Evolutionary conservation across 2,888 invertebrate genomes (phyloP).

Genomic region (Psylliodes chrysocephalus): DNA sequence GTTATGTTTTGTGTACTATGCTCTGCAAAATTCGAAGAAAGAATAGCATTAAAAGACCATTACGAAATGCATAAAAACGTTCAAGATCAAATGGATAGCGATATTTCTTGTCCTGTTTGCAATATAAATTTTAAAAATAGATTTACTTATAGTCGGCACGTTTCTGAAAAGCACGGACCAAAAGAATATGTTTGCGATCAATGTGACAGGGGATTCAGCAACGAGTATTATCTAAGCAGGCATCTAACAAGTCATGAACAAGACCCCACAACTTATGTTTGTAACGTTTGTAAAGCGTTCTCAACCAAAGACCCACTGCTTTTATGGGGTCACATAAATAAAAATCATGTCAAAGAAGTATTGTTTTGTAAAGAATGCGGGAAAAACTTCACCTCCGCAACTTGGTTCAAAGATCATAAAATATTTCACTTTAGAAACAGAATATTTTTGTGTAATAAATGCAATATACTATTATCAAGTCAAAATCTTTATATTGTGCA

Average conservation of each 20-base stretch:
- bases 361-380: slow-evolving; percentile 67
- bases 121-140: not conserved
- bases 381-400: slow-evolving; percentile 66
- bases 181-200: slow-evolving; percentile 55
- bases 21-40: slow-evolving; percentile 10
- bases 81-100: slow-evolving; percentile 16
- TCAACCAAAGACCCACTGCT: not conserved
- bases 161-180: slow-evolving; percentile 32
- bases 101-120: slow-evolving; percentile 26
- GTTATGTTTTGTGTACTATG: slow-evolving; percentile 33
- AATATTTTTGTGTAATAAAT: not conserved
- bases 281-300: slow-evolving; percentile 21
- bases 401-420: slow-evolving; percentile 68
- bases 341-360: slow-evolving; percentile 55
- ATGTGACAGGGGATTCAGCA: slow-evolving; percentile 51
- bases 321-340: slow-evolving; percentile 44
- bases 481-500: not conserved
- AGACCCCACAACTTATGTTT: not conserved
- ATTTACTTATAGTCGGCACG: slow-evolving; percentile 8
- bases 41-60: slow-evolving; percentile 33
- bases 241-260: slow-evolving; percentile 18
- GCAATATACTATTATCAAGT: not conserved
- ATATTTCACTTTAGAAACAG: slow-evolving; percentile 61
- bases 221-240: slow-evolving; percentile 21
- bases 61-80: slow-evolving; percentile 31